Conservation (phyloP, 1,140 invertebrate species). For the Heliconius eleuchia region DNA sequence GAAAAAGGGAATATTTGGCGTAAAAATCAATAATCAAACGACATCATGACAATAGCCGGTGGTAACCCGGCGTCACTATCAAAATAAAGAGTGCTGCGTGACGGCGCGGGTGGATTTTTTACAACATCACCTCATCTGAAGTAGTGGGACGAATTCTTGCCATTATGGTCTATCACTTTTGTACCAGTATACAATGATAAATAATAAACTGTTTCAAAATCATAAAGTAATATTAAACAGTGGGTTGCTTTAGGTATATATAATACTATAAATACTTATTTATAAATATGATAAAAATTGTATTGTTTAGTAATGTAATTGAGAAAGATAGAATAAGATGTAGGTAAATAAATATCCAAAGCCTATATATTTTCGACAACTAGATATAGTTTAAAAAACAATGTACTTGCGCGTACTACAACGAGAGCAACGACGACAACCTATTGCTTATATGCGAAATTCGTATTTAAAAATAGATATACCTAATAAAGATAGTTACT, state of each 20-base stretch:
- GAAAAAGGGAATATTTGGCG: constrained; percentile 76
- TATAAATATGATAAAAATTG: no score
- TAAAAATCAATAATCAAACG: constrained; percentile 80
- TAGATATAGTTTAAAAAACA: no score
- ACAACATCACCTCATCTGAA: constrained; percentile 60
- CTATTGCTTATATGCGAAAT: no score
- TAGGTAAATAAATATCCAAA: no score
- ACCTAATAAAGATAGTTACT: no score
- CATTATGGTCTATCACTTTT: constrained; percentile 45
- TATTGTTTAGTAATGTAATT: no score
- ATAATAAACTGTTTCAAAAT: constrained; percentile 26
- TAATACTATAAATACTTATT: not conserved
- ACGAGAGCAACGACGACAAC: no score
- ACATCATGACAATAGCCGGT: constrained; percentile 64
- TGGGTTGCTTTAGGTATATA: not conserved
- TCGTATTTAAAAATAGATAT: no score
- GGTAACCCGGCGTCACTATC: constrained; percentile 73
- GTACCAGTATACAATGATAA: constrained; percentile 25
- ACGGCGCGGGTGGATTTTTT: constrained; percentile 77
- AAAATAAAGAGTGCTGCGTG: constrained; percentile 72
- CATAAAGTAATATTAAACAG: not conserved
- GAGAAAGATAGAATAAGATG: no score
- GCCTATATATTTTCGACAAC: no score
- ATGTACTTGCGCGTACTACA: no score
- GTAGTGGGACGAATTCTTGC: constrained; percentile 60